A percentile compares a stretch with the other conserved stretches of the same genome.
These are phyloP conservation scores for Cygnus buccinator DNA, from an alignment of 2,113 vertebrate genomes.

Conservation along the genomic window DNA sequence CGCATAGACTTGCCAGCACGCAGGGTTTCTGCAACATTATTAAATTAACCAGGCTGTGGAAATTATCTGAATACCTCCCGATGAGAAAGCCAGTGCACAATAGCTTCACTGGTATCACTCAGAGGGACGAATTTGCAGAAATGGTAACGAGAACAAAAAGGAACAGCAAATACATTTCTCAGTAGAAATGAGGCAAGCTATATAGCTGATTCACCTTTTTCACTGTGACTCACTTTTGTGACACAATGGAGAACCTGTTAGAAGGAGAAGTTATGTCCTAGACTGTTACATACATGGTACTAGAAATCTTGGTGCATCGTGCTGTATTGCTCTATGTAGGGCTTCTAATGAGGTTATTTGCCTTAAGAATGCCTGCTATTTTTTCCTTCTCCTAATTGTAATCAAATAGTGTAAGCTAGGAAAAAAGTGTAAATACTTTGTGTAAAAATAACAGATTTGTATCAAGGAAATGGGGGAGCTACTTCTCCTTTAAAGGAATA, in stretches of 20 bases:
- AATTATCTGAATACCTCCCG: neutral
- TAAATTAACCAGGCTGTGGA: neutral
- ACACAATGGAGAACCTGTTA: neutral
- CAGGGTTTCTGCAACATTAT: neutral
- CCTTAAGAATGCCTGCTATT: neutral
- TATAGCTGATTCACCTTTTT: neutral
- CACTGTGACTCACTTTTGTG: neutral
- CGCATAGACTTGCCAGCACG: neutral
- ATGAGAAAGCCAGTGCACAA: rapidly evolving
- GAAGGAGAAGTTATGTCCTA: neutral
- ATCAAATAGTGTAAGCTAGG: neutral
- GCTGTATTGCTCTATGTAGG: neutral
- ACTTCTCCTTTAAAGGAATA: neutral
- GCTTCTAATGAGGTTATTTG: neutral
- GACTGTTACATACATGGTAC: neutral
- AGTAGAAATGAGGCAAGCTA: neutral
- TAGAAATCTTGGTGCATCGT: neutral
- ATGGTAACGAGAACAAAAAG: too few relatives aligned
- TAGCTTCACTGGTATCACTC: neutral
- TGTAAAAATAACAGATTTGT: neutral
- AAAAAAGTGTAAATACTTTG: neutral
- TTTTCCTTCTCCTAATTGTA: neutral
- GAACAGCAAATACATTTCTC: neutral
- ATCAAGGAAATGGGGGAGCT: neutral
- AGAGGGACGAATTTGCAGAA: neutral